These are phyloP conservation scores for Archilochus colubris DNA, from an alignment of 2,113 vertebrate genomes.

Conservation along the genomic window DNA sequence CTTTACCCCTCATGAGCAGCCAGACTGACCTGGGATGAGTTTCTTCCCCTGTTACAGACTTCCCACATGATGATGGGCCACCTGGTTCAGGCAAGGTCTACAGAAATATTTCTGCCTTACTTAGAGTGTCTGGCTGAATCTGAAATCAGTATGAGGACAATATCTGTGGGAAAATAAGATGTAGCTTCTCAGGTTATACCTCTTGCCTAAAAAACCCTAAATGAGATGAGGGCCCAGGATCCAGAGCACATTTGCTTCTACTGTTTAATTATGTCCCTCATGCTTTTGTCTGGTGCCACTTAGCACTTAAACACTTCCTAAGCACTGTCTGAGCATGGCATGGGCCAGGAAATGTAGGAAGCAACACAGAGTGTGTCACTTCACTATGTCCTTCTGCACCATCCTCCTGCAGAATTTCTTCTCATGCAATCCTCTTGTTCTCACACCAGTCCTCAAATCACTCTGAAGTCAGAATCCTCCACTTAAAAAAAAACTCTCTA, in stretches of 20 bases:
- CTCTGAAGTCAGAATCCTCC: neutral
- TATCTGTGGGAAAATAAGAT: neutral
- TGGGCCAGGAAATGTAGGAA: neutral
- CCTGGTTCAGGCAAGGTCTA: neutral
- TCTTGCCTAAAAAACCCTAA: neutral
- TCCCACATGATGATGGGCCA: neutral
- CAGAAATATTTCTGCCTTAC: neutral
- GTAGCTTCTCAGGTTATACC: neutral
- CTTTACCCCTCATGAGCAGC: rapidly evolving
- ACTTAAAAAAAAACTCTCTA: neutral
- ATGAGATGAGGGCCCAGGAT: neutral
- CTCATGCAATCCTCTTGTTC: neutral
- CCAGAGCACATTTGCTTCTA: neutral
- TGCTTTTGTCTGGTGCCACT: neutral
- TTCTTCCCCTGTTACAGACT: neutral
- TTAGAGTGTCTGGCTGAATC: neutral
- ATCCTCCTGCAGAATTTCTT: neutral
- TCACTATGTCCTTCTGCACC: neutral
- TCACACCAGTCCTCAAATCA: neutral
- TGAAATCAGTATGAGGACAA: neutral
- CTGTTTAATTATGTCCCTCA: neutral
- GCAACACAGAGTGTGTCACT: rapidly evolving
- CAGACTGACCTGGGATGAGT: neutral
- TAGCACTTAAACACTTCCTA: neutral
- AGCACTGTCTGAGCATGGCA: neutral